These are phyloP conservation scores for Atta colombica DNA, from an alignment of 1,140 invertebrate species.

Conservation along the genomic window DNA sequence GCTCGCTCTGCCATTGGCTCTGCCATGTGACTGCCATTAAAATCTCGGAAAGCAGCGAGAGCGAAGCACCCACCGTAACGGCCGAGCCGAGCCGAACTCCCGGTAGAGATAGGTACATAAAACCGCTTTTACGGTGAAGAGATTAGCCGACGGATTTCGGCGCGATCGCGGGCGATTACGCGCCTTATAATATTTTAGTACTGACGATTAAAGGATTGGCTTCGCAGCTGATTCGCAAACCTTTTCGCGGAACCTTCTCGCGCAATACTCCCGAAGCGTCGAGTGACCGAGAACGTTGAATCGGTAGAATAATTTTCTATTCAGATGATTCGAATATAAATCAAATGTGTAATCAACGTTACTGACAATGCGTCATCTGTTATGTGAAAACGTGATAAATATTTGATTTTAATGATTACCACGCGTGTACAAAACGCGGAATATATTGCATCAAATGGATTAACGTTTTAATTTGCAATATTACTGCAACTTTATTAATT, in stretches of 20 bases:
- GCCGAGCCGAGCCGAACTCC: slow-evolving; percentile 30
- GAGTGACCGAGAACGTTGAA: neutral
- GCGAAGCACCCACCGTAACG: slow-evolving; percentile 49
- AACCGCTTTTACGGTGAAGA: slow-evolving; percentile 75
- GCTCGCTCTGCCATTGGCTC: slow-evolving; percentile 42
- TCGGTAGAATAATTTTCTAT: neutral
- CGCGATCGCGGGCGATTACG: slow-evolving; percentile 72
- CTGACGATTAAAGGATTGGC: slow-evolving; percentile 77
- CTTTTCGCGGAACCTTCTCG: slow-evolving; percentile 6
- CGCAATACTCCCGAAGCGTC: neutral
- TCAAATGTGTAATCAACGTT: neutral
- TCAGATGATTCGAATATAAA: neutral
- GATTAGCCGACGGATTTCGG: slow-evolving; percentile 75
- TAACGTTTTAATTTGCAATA: slow-evolving; percentile 12
- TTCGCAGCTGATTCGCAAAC: slow-evolving; percentile 64
- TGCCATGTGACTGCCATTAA: slow-evolving; percentile 61
- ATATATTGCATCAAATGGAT: neutral
- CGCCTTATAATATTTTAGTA: slow-evolving; percentile 78
- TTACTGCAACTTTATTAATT: neutral
- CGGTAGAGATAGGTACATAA: slow-evolving; percentile 70
- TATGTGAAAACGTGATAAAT: slow-evolving; percentile 1
- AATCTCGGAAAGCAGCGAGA: slow-evolving; percentile 64
- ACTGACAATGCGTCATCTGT: neutral
- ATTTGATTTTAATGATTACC: neutral
- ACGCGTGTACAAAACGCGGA: neutral